Conservation (phyloP, 2,888 invertebrate genomes). For the Lottia scabra region DNA sequence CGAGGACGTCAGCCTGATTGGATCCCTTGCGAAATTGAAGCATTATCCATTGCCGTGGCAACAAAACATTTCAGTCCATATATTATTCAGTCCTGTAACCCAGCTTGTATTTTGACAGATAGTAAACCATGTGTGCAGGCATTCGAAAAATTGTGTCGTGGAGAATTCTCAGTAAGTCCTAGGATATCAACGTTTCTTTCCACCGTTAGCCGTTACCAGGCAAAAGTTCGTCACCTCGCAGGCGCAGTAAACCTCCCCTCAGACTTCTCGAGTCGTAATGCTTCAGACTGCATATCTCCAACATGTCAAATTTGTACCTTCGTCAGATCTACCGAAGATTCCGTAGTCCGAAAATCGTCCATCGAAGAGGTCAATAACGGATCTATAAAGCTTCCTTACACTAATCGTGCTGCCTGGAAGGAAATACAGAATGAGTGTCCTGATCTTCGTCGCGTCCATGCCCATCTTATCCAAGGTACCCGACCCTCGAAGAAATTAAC, state of each 20-base stretch:
- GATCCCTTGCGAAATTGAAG: too few species aligned
- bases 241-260: slow-evolving; percentile 24
- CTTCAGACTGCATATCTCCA: slow-evolving; percentile 21
- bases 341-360: slow-evolving; percentile 19
- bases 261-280: slow-evolving; percentile 30
- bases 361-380: slow-evolving; percentile 14
- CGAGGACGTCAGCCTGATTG: too few species aligned
- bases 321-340: slow-evolving; percentile 2
- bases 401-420: slow-evolving; percentile 26
- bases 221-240: slow-evolving; percentile 15
- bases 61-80: too few species aligned
- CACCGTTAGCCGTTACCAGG: slow-evolving; percentile 27
- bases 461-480: slow-evolving; percentile 32
- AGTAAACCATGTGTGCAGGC: slow-evolving; percentile 32
- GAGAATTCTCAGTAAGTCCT: slow-evolving; percentile 33
- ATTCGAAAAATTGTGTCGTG: slow-evolving; percentile 27
- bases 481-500: slow-evolving; percentile 11
- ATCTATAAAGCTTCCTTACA: slow-evolving; percentile 18
- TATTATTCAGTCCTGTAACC: too few species aligned
- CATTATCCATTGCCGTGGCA: too few species aligned
- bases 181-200: slow-evolving; percentile 25
- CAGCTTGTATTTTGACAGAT: slow-evolving; percentile 34
- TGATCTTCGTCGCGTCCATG: slow-evolving; percentile 29
- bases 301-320: slow-evolving; percentile 31
- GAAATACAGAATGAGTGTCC: slow-evolving; percentile 28